phyloP scores from a whole-genome alignment of 2,113 vertebrate species.

The Gasterosteus aculeatus region DNA sequence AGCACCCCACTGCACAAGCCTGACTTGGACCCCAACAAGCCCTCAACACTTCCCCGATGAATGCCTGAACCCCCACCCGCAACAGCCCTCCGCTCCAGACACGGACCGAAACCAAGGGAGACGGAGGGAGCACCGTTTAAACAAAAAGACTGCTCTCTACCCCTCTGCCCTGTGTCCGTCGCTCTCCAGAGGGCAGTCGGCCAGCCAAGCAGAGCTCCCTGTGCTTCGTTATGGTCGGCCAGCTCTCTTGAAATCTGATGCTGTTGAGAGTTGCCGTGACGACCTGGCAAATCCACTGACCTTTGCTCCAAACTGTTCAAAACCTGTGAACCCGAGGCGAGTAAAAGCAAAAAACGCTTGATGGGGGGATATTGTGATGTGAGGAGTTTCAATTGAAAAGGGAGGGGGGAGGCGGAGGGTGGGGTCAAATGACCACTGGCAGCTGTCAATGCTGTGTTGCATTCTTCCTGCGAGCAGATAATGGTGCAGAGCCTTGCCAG shows the following conservation, averaged over 20 bases:
- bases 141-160: constrained; percentile 33
- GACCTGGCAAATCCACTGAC: constrained; percentile 76
- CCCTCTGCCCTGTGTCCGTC: constrained; percentile 39
- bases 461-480: constrained; percentile 58
- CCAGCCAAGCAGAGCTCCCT: constrained; percentile 15
- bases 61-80: constrained; percentile 27
- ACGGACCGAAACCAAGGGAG: constrained; percentile 17
- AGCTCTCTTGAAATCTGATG: constrained; percentile 74
- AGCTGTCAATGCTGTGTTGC: constrained; percentile 66
- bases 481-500: constrained; percentile 48
- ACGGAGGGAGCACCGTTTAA: constrained; percentile 15
- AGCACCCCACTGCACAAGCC: constrained; percentile 50
- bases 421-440: constrained; percentile 60
- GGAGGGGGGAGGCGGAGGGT: constrained; percentile 17
- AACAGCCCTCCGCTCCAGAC: constrained; percentile 22
- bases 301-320: constrained; percentile 76
- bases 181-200: constrained; percentile 49
- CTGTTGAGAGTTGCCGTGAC: constrained; percentile 74
- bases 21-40: constrained; percentile 62
- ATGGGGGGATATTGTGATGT: constrained; percentile 33
- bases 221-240: constrained; percentile 66
- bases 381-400: constrained; percentile 31
- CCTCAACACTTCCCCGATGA: constrained; percentile 27
- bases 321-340: constrained; percentile 71
- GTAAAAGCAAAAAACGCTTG: constrained; percentile 43